Conservation (phyloP, 1,140 invertebrate species). For the Plectrocnemia conspersa region DNA sequence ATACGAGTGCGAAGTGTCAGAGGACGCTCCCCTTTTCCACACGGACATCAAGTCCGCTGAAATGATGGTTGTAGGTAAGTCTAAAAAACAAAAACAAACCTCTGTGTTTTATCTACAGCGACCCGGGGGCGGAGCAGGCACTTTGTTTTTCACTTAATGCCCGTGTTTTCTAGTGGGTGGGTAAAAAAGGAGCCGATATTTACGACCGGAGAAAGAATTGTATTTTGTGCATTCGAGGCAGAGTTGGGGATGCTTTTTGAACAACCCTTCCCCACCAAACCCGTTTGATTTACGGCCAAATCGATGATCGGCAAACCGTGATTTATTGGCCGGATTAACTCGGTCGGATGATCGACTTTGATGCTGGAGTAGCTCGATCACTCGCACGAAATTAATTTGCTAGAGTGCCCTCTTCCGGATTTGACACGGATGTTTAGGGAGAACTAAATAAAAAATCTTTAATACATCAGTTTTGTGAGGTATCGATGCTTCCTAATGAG, state of each 20-base stretch:
- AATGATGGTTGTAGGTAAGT: slow-evolving; percentile 69
- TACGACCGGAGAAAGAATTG: background rate
- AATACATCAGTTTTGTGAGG: too few relatives aligned
- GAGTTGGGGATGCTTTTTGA: too few relatives aligned
- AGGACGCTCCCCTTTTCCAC: slow-evolving; percentile 66
- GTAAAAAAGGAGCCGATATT: background rate
- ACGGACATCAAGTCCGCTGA: slow-evolving; percentile 58
- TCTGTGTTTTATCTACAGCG: background rate
- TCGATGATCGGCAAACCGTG: background rate
- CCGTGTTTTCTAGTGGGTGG: slow-evolving; percentile 6
- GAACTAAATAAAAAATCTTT: too few relatives aligned
- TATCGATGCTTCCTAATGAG: too few relatives aligned
- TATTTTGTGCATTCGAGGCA: background rate
- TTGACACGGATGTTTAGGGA: too few relatives aligned
- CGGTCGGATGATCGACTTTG: slow-evolving; percentile 5
- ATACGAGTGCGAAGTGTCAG: slow-evolving; percentile 73
- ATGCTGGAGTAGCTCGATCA: too few relatives aligned
- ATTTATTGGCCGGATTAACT: slow-evolving; percentile 4
- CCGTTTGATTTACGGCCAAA: background rate
- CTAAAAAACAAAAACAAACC: background rate
- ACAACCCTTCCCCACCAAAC: too few relatives aligned
- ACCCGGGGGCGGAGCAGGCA: background rate
- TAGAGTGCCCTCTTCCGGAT: too few relatives aligned
- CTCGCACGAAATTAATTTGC: too few relatives aligned
- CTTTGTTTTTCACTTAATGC: slow-evolving; percentile 19